A percentile compares a stretch with the other conserved stretches of the same genome.
These are phyloP conservation scores for Poecilus cupreus DNA, from an alignment of 2,888 invertebrate species.

Conservation along the genomic window DNA sequence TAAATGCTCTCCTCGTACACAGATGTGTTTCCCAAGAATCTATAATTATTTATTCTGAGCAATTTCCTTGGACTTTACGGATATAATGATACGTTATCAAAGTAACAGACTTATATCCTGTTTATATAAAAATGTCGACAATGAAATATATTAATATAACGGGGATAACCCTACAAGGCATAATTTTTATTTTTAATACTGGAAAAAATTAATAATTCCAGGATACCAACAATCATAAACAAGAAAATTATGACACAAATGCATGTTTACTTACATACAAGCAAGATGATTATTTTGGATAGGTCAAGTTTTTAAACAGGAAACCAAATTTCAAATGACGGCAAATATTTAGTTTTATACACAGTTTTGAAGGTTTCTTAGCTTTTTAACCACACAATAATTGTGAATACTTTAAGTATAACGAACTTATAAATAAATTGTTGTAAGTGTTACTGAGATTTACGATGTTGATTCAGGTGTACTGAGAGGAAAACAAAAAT, in stretches of 20 bases:
- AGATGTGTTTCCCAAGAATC: not conserved
- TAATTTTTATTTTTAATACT: not conserved
- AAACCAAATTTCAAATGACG: no score
- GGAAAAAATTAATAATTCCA: not conserved
- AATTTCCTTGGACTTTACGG: conserved; percentile 3
- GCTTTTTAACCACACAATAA: no score
- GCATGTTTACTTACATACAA: no score
- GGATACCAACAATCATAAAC: not conserved
- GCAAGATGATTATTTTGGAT: no score
- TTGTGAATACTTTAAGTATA: no score
- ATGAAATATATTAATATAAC: not conserved
- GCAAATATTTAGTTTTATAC: no score
- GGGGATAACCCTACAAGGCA: not conserved
- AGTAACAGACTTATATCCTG: conserved; percentile 19
- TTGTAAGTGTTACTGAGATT: no score
- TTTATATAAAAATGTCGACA: not conserved
- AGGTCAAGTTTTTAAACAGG: no score
- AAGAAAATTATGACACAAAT: not conserved
- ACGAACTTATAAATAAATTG: no score
- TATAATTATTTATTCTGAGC: not conserved
- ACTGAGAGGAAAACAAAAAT: no score
- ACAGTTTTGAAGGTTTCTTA: no score
- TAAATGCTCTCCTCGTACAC: not conserved
- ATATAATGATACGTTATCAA: conserved; percentile 4
- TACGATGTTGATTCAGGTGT: no score